Evolutionary conservation across 2,113 vertebrate genomes (phyloP).

Genomic region (Cheirogaleus medius): DNA sequence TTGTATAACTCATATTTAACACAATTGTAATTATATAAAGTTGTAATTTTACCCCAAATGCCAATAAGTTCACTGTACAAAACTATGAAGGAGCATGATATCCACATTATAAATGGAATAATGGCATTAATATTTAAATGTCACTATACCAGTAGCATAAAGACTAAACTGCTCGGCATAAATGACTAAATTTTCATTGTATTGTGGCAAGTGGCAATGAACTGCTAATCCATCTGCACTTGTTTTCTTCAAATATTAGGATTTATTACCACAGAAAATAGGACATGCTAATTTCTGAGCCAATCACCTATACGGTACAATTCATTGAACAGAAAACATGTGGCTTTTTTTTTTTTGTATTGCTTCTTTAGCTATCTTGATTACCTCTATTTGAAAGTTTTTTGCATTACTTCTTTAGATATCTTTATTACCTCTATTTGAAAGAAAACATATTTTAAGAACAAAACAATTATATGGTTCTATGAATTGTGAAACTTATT

Average conservation of each 20-base stretch:
- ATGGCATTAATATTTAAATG: slow-evolving; percentile 60
- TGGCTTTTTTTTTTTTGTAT: neutral
- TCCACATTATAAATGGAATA: neutral
- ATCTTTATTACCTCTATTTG: slow-evolving; percentile 72
- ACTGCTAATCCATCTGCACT: slow-evolving; percentile 74
- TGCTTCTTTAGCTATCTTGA: slow-evolving; percentile 70
- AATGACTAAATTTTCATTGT: slow-evolving; percentile 79
- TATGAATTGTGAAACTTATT: slow-evolving; percentile 66
- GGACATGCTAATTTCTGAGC: slow-evolving; percentile 76
- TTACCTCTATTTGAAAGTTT: slow-evolving; percentile 72
- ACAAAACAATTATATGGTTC: slow-evolving; percentile 70
- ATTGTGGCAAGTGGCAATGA: slow-evolving; percentile 71
- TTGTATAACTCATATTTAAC: neutral
- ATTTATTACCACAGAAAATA: slow-evolving; percentile 79
- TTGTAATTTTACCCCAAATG: neutral
- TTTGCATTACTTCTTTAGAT: slow-evolving; percentile 57
- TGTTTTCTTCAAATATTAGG: slow-evolving; percentile 80
- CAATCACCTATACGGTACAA: slow-evolving; percentile 77
- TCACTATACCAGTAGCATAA: slow-evolving; percentile 38
- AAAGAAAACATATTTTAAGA: slow-evolving; percentile 76
- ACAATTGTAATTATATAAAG: neutral
- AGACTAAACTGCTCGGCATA: slow-evolving; percentile 62
- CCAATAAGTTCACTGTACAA: neutral
- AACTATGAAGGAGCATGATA: neutral
- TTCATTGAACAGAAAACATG: slow-evolving; percentile 68